Evolutionary conservation across 2,888 invertebrate genomes (phyloP), one percentile per base, ranked within the genome.

Genomic region (Ommatoiulus sabulosus): DNA sequence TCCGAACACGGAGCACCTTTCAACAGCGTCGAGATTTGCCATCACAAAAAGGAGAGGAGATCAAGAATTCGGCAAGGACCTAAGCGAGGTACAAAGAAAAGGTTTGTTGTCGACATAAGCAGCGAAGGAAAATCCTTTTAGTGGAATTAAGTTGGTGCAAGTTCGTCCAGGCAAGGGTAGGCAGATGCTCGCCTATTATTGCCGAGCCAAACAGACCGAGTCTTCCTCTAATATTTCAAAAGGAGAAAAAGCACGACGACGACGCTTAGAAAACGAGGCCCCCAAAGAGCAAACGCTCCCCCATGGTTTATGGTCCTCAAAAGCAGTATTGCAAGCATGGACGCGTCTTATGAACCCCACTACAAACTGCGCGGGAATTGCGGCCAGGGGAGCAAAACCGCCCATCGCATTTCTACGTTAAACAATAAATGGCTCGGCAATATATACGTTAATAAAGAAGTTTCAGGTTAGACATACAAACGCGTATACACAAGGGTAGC

Each of bases 71-170:
- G 85, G 46, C n/a, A 85, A 85, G 85, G 85, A n/a, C 85, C 44
- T 44, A 72, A 10, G 43, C 85, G 46, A 85, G 44, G 44, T 15
- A 44, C n/a, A 46, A 46, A 85, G 46, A 35, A 44, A 46, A 15
- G 85, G 85, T 44, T 85, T 44, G 44, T 85, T 46, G 44, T 46
- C 44, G 44, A 44, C 44, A 43, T 85, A 85, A 85, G 43, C 43
- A n/a, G 43, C 85, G 6, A n/a, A 85, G 6, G 85, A 85, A 85
- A 85, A 85, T 85, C 85, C 85, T 85, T 85, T 85, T 85, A 85
- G 85, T 85, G 85, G 85, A 85, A 85, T 85, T 85, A 85, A 85
- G 85, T 46, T 85, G n/a, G n/a, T 46, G 20, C 15, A 85, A 85
- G 44, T 85, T 85, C 46, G 85, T 85, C 85, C 85, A 85, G 72